Evolutionary conservation across 2,888 invertebrate species (phyloP).

Genomic region (Scaeva pyrastri): DNA sequence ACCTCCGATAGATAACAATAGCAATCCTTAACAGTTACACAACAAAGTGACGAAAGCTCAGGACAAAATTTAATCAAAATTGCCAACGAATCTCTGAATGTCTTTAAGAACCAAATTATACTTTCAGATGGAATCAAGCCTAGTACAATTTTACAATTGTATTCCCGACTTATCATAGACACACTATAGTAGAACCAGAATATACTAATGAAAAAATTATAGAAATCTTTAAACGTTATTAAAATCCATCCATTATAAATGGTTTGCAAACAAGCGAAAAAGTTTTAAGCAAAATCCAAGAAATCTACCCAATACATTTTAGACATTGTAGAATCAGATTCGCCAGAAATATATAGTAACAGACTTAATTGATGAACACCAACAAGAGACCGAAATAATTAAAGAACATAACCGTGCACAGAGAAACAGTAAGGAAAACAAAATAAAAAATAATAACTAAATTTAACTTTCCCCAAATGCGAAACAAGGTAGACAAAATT

Average conservation of each 20-base stretch:
- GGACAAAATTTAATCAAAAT: too few species aligned
- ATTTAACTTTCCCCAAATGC: slow-evolving; percentile 16
- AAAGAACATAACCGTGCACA: slow-evolving; percentile 36
- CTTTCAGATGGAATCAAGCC: too few species aligned
- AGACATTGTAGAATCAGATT: slow-evolving; percentile 3
- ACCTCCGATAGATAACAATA: too few species aligned
- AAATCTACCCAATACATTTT: slow-evolving; percentile 22
- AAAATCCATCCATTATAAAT: slow-evolving; percentile 23
- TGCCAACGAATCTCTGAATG: slow-evolving; percentile 45
- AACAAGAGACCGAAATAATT: slow-evolving; percentile 6
- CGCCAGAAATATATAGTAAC: slow-evolving; percentile 15
- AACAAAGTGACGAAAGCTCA: too few species aligned
- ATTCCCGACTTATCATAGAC: too few species aligned
- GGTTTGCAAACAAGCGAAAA: slow-evolving; percentile 20
- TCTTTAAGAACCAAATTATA: slow-evolving; percentile 6
- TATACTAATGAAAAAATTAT: too few species aligned
- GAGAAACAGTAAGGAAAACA: neutral
- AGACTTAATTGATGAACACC: neutral
- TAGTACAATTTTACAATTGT: too few species aligned
- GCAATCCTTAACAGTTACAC: too few species aligned
- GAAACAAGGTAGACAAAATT: neutral
- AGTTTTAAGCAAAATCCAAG: slow-evolving; percentile 18
- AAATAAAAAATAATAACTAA: neutral
- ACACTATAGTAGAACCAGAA: too few species aligned
- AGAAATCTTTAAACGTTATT: too few species aligned